Evolutionary conservation across 2,797 vertebrate species (phyloP).

Genomic region (Trichosurus vulpecula): DNA sequence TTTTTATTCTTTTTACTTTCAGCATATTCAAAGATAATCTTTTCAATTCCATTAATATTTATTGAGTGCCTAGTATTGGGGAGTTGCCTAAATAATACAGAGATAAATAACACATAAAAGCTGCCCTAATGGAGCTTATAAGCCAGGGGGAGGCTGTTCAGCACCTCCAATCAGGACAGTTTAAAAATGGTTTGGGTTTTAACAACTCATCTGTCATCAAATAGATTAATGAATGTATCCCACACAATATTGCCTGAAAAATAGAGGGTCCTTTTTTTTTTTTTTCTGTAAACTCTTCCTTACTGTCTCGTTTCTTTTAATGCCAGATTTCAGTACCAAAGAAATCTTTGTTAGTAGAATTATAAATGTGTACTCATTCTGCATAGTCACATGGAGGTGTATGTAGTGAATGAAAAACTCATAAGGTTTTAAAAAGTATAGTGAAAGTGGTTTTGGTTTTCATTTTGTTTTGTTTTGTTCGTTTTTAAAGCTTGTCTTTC

Average conservation of each 20-base stretch:
- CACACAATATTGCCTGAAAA: background rate
- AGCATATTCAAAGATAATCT: background rate
- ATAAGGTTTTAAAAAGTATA: background rate
- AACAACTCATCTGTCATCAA: background rate
- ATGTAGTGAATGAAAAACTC: rapidly evolving
- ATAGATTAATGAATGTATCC: background rate
- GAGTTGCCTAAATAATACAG: background rate
- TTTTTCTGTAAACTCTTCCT: background rate
- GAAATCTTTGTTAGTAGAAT: rapidly evolving
- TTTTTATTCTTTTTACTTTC: background rate
- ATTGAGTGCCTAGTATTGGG: background rate
- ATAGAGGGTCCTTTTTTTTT: background rate
- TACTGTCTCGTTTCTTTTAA: background rate
- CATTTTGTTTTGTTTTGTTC: background rate
- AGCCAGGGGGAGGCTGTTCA: background rate
- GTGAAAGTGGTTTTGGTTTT: background rate
- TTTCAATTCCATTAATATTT: background rate
- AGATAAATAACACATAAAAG: background rate
- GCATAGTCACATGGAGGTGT: rapidly evolving
- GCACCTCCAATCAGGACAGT: background rate
- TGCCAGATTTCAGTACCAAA: too few species aligned
- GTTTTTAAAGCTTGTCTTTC: too few species aligned
- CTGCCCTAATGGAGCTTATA: background rate
- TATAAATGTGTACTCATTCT: background rate
- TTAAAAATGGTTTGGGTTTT: background rate